Evolutionary conservation across 2,888 invertebrate species (phyloP).

Genomic region (Esperia sulphurella): DNA sequence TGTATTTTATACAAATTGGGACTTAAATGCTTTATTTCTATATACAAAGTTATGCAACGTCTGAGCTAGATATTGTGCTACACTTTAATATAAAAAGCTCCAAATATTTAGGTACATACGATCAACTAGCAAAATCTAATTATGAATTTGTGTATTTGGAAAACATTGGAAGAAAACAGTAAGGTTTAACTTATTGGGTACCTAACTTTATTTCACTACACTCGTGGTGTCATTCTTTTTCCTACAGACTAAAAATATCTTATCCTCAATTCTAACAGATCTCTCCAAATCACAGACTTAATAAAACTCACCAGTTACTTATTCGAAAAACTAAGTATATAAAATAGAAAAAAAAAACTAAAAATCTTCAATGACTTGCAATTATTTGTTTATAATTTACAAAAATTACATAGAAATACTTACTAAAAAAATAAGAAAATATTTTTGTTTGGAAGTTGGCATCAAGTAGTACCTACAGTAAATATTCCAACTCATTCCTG

Average conservation of each 20-base stretch:
- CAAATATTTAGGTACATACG: slow-evolving; percentile 9
- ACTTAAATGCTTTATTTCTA: slow-evolving; percentile 35
- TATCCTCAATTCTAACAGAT: slow-evolving; percentile 15
- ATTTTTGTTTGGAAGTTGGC: too few relatives aligned
- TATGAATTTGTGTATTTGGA: slow-evolving; percentile 20
- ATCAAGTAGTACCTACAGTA: too few relatives aligned
- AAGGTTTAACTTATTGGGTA: slow-evolving; percentile 1
- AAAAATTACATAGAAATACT: too few relatives aligned
- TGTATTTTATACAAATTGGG: slow-evolving; percentile 33
- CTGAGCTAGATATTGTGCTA: slow-evolving; percentile 2
- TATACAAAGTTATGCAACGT: slow-evolving; percentile 5
- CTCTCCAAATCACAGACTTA: slow-evolving; percentile 30
- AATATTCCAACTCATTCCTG: too few relatives aligned
- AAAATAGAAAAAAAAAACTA: too few relatives aligned
- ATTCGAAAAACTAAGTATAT: too few relatives aligned
- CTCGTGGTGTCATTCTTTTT: slow-evolving; percentile 19
- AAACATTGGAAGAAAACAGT: slow-evolving; percentile 37
- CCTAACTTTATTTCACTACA: slow-evolving; percentile 8
- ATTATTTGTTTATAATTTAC: too few relatives aligned
- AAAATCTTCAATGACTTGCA: too few relatives aligned
- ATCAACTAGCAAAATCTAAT: slow-evolving; percentile 30
- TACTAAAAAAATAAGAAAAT: too few relatives aligned
- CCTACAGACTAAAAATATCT: neutral
- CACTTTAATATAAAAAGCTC: slow-evolving; percentile 12
- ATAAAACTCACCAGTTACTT: too few relatives aligned